A percentile compares a stretch with the other conserved stretches of the same genome.
Conservation (phyloP, 2,113 vertebrate species). For the Corydoras maculifer region DNA sequence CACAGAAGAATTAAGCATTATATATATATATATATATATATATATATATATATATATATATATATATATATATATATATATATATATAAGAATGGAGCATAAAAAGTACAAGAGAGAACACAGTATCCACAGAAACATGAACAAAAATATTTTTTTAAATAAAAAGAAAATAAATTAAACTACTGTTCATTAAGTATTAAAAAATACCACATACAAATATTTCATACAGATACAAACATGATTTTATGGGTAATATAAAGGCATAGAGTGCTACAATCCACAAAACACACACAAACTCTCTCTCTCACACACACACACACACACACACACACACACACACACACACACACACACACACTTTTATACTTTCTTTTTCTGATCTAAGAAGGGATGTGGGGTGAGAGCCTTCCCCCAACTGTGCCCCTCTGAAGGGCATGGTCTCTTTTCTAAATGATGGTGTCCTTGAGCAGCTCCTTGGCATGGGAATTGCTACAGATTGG, state of each 20-base stretch:
- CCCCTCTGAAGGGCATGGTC: conserved; percentile 24
- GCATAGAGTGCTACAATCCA: background rate
- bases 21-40: too few species aligned
- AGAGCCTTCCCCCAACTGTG: background rate
- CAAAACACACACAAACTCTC: too few species aligned
- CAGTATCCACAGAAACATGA: background rate
- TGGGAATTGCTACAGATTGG: conserved; percentile 61
- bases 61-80: background rate
- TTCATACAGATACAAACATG: too few species aligned
- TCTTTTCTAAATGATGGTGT: conserved; percentile 63
- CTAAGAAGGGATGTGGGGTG: background rate
- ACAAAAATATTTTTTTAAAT: background rate
- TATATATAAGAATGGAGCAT: background rate
- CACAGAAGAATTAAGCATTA: too few species aligned
- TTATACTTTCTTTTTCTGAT: conserved; percentile 26
- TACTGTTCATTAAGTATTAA: too few species aligned
- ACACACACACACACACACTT: background rate
- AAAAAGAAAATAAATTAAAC: too few species aligned
- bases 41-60: background rate
- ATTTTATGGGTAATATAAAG: background rate
- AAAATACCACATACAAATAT: too few species aligned
- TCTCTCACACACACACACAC: background rate
- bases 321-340: background rate
- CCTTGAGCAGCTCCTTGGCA: conserved; percentile 56
- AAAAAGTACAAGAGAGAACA: background rate